Conservation (phyloP, 2,888 invertebrate species). For the Miltochrista miniata region DNA sequence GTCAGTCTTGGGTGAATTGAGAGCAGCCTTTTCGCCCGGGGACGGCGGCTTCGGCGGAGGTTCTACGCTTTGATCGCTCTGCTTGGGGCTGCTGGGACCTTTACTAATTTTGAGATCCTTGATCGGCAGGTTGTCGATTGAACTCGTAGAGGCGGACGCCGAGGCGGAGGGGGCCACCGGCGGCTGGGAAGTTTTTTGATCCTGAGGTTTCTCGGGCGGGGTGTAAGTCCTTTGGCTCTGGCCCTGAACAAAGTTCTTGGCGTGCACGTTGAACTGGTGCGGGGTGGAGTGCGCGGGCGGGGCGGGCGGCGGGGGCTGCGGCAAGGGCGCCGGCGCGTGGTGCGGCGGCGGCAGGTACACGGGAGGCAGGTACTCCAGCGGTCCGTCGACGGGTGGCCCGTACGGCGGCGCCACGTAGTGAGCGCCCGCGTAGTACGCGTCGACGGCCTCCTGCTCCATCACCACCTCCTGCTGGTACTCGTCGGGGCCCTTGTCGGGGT, state of each 20-base stretch:
- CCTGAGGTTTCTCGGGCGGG: conserved; percentile 58
- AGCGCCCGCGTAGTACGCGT: conserved; percentile 73
- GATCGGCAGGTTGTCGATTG: conserved; percentile 67
- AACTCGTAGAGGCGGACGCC: conserved; percentile 37
- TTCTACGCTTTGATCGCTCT: conserved; percentile 52
- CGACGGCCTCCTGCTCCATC: conserved; percentile 78
- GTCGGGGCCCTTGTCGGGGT: conserved; percentile 73
- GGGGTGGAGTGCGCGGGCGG: conserved; percentile 57
- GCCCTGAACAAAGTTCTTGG: conserved; percentile 77
- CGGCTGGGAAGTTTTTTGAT: conserved; percentile 49
- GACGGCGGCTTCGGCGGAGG: conserved; percentile 47
- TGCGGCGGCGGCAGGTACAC: conserved; percentile 72
- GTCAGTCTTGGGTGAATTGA: conserved; percentile 58
- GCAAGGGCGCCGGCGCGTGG: conserved; percentile 59
- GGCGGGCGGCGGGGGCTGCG: conserved; percentile 49
- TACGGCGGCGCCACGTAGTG: conserved; percentile 68
- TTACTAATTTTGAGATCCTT: conserved; percentile 74
- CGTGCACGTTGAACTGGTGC: conserved; percentile 79
- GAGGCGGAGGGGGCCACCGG: conserved; percentile 50
- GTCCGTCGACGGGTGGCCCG: conserved; percentile 67
- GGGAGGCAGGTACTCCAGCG: conserved; percentile 72
- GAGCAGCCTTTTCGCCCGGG: conserved; percentile 52
- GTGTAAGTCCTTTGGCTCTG: conserved; percentile 59
- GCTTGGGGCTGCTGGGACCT: conserved; percentile 69
- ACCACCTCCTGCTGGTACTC: conserved; percentile 75